These are phyloP conservation scores for Tanytarsus gracilentus DNA, from an alignment of 2,888 invertebrate genomes.

Conservation along the genomic window DNA sequence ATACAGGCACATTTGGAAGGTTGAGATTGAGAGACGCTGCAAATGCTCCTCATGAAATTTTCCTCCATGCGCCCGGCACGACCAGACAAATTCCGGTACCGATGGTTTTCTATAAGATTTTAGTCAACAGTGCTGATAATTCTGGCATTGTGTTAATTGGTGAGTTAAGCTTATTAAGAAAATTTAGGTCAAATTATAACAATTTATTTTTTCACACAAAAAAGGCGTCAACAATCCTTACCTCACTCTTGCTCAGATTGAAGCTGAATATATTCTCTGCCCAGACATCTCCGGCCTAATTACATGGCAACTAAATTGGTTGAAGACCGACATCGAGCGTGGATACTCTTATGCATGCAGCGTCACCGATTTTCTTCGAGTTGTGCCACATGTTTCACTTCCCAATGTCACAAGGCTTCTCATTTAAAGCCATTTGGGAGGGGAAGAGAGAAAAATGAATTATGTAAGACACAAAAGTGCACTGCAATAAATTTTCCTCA, in stretches of 20 bases:
- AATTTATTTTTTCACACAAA: not conserved
- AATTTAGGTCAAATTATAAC: not conserved
- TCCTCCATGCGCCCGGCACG: conserved; percentile 38
- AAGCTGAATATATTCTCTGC: conserved; percentile 37
- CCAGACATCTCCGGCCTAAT: conserved; percentile 42
- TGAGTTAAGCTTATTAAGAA: conserved; percentile 34
- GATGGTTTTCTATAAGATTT: conserved; percentile 49
- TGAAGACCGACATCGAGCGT: conserved; percentile 34
- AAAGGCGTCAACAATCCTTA: conserved; percentile 42
- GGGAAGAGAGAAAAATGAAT: conserved; percentile 8
- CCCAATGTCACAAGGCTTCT: not conserved
- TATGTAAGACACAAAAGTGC: conserved; percentile 18
- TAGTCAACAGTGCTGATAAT: conserved; percentile 44
- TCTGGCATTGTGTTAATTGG: conserved; percentile 50
- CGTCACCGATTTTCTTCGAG: conserved; percentile 36
- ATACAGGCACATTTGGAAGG: conserved; percentile 51
- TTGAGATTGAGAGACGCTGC: conserved; percentile 46
- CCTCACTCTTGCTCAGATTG: conserved; percentile 35
- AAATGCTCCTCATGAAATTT: conserved; percentile 39
- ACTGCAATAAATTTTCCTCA: conserved; percentile 24
- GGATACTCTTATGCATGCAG: conserved; percentile 40
- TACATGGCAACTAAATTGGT: conserved; percentile 37
- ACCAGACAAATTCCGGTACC: conserved; percentile 48
- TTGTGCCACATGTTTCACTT: conserved; percentile 35
- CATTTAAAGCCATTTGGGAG: not conserved